Percentiles rank a stretch among this genome's conserved stretches.
Evolutionary conservation across 2,797 vertebrate genomes (phyloP).

Genomic region (Neostethus bicornis): DNA sequence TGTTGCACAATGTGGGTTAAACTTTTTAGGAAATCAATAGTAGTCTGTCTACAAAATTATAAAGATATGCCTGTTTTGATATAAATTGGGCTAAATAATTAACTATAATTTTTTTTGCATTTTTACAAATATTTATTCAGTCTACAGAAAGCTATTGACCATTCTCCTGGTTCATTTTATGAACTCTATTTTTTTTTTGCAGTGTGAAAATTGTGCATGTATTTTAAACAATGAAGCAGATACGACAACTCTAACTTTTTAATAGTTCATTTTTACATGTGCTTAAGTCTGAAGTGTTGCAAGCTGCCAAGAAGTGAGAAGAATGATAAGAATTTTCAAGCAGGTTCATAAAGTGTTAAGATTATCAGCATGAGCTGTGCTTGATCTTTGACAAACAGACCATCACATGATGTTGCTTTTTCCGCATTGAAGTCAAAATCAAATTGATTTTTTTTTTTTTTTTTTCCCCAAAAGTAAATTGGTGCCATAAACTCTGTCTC

Average conservation of each 20-base stretch:
- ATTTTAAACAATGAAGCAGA: background rate
- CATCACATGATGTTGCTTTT: background rate
- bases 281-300: slow-evolving; percentile 41
- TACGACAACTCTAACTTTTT: background rate
- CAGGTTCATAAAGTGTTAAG: slow-evolving; percentile 18
- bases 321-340: slow-evolving; percentile 44
- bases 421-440: background rate
- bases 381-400: background rate
- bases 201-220: fast-evolving
- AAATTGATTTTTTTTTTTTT: too few relatives aligned
- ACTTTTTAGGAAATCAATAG: background rate
- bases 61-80: too few relatives aligned
- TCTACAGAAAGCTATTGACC: too few relatives aligned
- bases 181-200: too few relatives aligned
- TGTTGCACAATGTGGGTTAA: background rate
- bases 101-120: too few relatives aligned
- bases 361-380: background rate
- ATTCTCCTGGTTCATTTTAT: too few relatives aligned
- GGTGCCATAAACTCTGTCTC: too few relatives aligned
- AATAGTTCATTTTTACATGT: slow-evolving; percentile 3
- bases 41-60: too few relatives aligned
- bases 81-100: too few relatives aligned
- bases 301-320: slow-evolving; percentile 23
- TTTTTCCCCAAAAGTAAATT: too few relatives aligned
- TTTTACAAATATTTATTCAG: too few relatives aligned